Percentiles rank a stretch among this genome's conserved stretches.
phyloP scores from a whole-genome alignment of 2,888 invertebrate genomes.

The Heliconius erato region DNA sequence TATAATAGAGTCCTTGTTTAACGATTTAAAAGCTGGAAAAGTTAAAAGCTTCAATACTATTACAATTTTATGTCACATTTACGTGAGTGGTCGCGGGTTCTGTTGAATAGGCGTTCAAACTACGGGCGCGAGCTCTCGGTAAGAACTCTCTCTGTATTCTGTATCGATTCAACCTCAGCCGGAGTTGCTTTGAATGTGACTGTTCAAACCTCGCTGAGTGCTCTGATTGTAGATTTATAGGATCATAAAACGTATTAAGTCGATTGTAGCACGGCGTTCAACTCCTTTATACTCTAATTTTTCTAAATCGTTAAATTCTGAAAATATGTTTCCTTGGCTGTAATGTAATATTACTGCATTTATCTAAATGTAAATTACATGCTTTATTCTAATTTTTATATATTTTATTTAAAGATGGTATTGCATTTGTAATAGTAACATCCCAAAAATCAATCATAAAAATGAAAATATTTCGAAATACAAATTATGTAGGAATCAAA shows the following conservation, averaged over 20 bases:
- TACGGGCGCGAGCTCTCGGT: background rate
- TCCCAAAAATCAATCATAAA: too few relatives aligned
- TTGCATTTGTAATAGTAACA: too few relatives aligned
- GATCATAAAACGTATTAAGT: background rate
- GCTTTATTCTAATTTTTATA: too few relatives aligned
- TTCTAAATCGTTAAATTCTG: too few relatives aligned
- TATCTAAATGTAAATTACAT: too few relatives aligned
- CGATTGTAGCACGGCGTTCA: background rate
- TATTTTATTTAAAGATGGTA: too few relatives aligned
- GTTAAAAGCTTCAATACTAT: conserved; percentile 18
- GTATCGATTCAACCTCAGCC: conserved; percentile 1
- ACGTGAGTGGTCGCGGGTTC: conserved; percentile 1
- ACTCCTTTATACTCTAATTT: background rate
- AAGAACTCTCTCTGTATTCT: background rate
- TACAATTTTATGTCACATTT: conserved; percentile 16
- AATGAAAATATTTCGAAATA: too few relatives aligned
- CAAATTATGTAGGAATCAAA: too few relatives aligned
- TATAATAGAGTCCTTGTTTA: conserved; percentile 2
- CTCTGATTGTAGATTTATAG: background rate
- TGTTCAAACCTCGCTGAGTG: background rate
- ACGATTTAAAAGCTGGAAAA: conserved; percentile 8
- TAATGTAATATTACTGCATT: too few relatives aligned
- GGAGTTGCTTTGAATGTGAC: background rate
- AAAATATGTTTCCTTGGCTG: too few relatives aligned
- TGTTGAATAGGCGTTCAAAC: conserved; percentile 7